Percentiles rank a stretch among this genome's conserved stretches.
phyloP scores from a whole-genome alignment of 30 jellyfish, hydroid and myxozoan species.

The Mastigias papua region DNA sequence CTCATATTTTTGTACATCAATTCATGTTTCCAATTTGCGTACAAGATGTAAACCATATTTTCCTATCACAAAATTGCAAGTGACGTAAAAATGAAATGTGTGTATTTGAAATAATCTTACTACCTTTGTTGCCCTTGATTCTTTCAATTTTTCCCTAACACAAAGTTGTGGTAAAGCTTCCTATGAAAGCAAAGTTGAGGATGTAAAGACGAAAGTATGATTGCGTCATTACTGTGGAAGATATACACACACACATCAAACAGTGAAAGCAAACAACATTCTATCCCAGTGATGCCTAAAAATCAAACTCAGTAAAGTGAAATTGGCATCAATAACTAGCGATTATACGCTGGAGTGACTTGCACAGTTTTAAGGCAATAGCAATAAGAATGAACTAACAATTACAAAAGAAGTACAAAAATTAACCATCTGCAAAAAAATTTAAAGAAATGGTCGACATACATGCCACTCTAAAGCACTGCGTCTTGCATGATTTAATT shows the following conservation, averaged over 20 bases:
- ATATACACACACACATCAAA: too few relatives aligned
- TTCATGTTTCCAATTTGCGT: too few relatives aligned
- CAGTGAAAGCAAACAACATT: too few relatives aligned
- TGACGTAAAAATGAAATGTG: background rate
- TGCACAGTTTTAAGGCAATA: background rate
- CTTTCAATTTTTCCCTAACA: constrained; percentile 75
- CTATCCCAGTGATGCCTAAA: too few relatives aligned
- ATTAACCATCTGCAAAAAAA: background rate
- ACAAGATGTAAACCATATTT: background rate
- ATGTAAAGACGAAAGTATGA: too few relatives aligned
- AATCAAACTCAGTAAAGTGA: too few relatives aligned
- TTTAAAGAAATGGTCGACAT: constrained; percentile 20
- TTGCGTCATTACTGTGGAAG: too few relatives aligned
- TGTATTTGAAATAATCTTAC: background rate
- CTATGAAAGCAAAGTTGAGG: constrained; percentile 9
- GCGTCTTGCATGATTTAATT: constrained; percentile 91
- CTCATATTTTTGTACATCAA: too few relatives aligned
- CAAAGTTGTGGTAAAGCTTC: constrained; percentile 63
- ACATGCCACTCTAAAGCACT: constrained; percentile 99
- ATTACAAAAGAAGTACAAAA: background rate
- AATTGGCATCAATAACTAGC: too few relatives aligned
- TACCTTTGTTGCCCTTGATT: constrained; percentile 77
- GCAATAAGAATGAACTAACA: background rate
- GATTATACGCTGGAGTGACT: too few relatives aligned
- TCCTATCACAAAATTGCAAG: background rate